These are phyloP conservation scores for Plutella xylostella DNA, from an alignment of 2,888 invertebrate genomes.

Conservation along the genomic window DNA sequence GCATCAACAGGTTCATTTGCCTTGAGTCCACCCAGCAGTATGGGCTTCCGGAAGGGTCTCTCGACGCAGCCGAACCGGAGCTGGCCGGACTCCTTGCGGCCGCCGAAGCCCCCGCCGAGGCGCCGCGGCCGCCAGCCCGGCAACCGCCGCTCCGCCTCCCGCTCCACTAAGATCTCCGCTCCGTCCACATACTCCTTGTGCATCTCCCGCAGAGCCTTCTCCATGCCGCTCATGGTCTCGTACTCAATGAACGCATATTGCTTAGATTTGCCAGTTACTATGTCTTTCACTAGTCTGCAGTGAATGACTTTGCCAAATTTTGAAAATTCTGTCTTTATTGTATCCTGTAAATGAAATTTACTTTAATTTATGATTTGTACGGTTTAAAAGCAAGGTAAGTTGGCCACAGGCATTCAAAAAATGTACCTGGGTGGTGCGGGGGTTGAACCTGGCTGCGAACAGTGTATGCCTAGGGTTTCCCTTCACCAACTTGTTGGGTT, in stretches of 20 bases:
- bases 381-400: too few relatives aligned
- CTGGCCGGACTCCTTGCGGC: constrained; percentile 88
- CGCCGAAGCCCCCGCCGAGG: constrained; percentile 90
- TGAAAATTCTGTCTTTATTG: constrained; percentile 65
- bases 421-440: constrained; percentile 72
- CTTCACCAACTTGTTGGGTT: constrained; percentile 73
- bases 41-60: constrained; percentile 79
- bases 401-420: too few relatives aligned
- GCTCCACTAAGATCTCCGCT: constrained; percentile 76
- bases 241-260: constrained; percentile 91
- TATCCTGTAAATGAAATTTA: too few relatives aligned
- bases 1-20: background rate
- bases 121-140: constrained; percentile 87
- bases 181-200: constrained; percentile 75
- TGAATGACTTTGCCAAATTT: constrained; percentile 75
- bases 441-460: constrained; percentile 80
- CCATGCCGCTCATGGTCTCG: constrained; percentile 69
- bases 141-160: constrained; percentile 77
- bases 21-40: constrained; percentile 23
- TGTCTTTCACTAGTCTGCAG: constrained; percentile 78
- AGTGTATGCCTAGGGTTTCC: constrained; percentile 79
- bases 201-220: constrained; percentile 71
- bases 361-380: too few relatives aligned
- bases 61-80: constrained; percentile 86
- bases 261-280: constrained; percentile 85